Evolutionary conservation across 1,140 invertebrate genomes (phyloP).

Genomic region (Magallana ariakensis): DNA sequence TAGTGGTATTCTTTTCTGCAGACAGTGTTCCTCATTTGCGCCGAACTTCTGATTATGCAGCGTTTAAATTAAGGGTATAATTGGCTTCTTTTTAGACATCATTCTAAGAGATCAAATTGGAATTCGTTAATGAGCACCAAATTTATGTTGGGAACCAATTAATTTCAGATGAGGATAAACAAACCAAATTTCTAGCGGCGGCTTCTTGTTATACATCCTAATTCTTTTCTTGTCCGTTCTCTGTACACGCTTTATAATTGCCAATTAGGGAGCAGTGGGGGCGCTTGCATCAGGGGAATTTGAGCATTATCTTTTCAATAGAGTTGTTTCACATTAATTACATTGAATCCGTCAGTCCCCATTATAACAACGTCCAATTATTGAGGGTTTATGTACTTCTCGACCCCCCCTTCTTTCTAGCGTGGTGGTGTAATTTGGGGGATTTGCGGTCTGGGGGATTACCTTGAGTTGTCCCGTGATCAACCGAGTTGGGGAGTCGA

Average conservation of each 20-base stretch:
- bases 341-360: conserved; percentile 20
- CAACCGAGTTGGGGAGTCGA: neutral
- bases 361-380: conserved; percentile 37
- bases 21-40: conserved; percentile 22
- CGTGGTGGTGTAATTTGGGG: conserved; percentile 11
- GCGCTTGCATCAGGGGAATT: conserved; percentile 36
- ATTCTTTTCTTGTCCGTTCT: conserved; percentile 26
- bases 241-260: conserved; percentile 25
- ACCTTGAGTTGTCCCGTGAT: conserved; percentile 7
- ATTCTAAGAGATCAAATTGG: conserved; percentile 32
- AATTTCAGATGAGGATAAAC: conserved; percentile 38
- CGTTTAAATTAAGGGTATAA: conserved; percentile 37
- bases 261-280: conserved; percentile 29
- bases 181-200: conserved; percentile 33
- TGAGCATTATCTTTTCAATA: conserved; percentile 38
- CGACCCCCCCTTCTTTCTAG: conserved; percentile 25
- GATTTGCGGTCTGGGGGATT: conserved; percentile 19
- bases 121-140: conserved; percentile 33
- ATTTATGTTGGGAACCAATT: conserved; percentile 36
- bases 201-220: conserved; percentile 24
- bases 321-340: conserved; percentile 38
- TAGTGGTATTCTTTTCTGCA: conserved; percentile 25
- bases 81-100: conserved; percentile 31
- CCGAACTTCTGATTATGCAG: conserved; percentile 31
- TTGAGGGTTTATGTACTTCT: conserved; percentile 24